These are phyloP conservation scores for Chrysaora quinquecirrha DNA, from an alignment of 30 jellyfish, hydroid and myxozoan genomes.

Conservation along the genomic window DNA sequence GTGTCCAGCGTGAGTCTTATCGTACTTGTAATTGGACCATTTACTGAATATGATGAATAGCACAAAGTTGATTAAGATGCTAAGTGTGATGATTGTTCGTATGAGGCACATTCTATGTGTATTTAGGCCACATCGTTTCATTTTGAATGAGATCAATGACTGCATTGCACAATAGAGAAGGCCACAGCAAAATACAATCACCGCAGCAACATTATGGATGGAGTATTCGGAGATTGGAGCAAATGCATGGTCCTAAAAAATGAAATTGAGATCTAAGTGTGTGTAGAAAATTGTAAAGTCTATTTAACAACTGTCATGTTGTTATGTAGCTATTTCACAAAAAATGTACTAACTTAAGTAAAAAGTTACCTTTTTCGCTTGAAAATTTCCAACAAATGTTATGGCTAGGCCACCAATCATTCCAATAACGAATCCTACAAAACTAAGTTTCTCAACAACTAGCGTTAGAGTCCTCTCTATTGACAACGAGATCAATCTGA, in stretches of 20 bases:
- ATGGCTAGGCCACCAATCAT: constrained; percentile 87
- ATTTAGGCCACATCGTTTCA: constrained; percentile 70
- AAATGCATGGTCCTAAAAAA: constrained; percentile 67
- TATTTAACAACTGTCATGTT: too few species aligned
- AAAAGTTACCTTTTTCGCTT: constrained; percentile 81
- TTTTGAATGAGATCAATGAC: constrained; percentile 53
- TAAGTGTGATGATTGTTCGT: constrained; percentile 61
- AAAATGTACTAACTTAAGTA: too few species aligned
- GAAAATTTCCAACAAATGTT: constrained; percentile 89
- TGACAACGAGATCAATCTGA: constrained; percentile 58
- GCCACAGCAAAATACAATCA: constrained; percentile 82
- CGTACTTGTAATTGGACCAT: constrained; percentile 55
- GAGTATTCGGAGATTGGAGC: constrained; percentile 78
- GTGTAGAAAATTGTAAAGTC: too few species aligned
- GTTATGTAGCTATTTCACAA: too few species aligned
- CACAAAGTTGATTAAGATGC: constrained; percentile 54
- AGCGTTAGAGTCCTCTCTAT: constrained; percentile 33
- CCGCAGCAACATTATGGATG: constrained; percentile 92
- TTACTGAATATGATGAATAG: constrained; percentile 66
- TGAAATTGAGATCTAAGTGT: too few species aligned
- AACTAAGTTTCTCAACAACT: constrained; percentile 41
- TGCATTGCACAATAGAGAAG: constrained; percentile 74
- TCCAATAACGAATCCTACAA: constrained; percentile 60
- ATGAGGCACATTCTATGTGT: constrained; percentile 48
- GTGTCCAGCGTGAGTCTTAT: constrained; percentile 32